Percentiles rank a stretch among this genome's conserved stretches.
Conservation (phyloP, 2,888 invertebrate species). For the Pomacea canaliculata region DNA sequence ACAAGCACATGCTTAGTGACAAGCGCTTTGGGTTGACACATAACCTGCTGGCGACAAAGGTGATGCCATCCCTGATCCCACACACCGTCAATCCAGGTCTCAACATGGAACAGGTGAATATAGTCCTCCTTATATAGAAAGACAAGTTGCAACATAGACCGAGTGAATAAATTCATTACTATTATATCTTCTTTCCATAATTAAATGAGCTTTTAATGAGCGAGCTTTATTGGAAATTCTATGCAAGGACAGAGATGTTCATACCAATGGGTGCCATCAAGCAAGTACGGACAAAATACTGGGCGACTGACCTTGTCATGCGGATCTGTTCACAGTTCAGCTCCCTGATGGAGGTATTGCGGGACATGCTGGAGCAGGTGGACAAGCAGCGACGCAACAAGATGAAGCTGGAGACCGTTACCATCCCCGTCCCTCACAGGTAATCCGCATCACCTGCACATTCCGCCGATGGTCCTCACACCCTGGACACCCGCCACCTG, state of each 20-base stretch:
- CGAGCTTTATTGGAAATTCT: too few relatives aligned
- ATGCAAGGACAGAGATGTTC: too few relatives aligned
- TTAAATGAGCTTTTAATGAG: too few relatives aligned
- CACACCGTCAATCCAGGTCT: conserved; percentile 91
- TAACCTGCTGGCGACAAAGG: conserved; percentile 91
- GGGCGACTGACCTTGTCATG: too few relatives aligned
- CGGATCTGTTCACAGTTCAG: conserved; percentile 68
- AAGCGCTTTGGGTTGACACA: conserved; percentile 91
- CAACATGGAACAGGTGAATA: conserved; percentile 83
- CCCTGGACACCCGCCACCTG: too few relatives aligned
- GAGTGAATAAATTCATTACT: too few relatives aligned
- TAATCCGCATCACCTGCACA: conserved; percentile 12
- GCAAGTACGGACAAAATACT: too few relatives aligned
- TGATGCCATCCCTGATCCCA: conserved; percentile 92
- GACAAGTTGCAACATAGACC: too few relatives aligned
- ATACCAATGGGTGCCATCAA: too few relatives aligned
- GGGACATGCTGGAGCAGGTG: conserved; percentile 83
- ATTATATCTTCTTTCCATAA: too few relatives aligned
- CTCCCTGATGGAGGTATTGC: conserved; percentile 83
- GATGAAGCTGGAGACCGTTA: conserved; percentile 80
- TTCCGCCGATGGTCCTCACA: too few relatives aligned
- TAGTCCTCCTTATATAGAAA: too few relatives aligned
- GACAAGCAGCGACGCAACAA: conserved; percentile 86
- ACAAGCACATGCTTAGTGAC: conserved; percentile 89
- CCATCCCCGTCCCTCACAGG: conserved; percentile 53